These are phyloP conservation scores for Noturus placidus DNA, from an alignment of 2,113 vertebrate species.

Conservation along the genomic window DNA sequence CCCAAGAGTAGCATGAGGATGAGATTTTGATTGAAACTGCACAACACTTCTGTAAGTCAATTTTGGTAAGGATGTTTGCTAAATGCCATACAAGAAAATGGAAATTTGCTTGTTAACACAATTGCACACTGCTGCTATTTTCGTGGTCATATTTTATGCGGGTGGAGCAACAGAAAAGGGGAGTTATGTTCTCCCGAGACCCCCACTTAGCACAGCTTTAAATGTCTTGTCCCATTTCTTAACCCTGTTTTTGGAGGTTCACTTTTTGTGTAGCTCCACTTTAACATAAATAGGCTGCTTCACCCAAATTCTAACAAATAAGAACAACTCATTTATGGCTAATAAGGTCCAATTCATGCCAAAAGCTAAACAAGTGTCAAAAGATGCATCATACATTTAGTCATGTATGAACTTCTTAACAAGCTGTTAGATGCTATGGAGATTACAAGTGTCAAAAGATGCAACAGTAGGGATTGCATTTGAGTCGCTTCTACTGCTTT, in stretches of 20 bases:
- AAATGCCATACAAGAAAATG: not conserved
- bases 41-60: not conserved
- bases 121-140: not conserved
- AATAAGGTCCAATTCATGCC: not conserved
- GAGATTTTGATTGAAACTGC: not conserved
- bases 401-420: not conserved
- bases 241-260: conserved; percentile 1
- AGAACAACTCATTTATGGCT: not conserved
- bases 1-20: not conserved
- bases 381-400: not conserved
- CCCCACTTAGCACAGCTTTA: not conserved
- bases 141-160: not conserved
- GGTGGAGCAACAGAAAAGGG: not conserved
- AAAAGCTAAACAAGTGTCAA: not conserved
- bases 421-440: not conserved
- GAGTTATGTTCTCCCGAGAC: not conserved
- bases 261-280: not conserved
- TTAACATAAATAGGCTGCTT: not conserved
- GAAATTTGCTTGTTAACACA: not conserved
- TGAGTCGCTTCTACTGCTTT: not conserved
- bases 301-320: not conserved
- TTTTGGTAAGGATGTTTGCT: not conserved
- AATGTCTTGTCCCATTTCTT: conserved; percentile 22
- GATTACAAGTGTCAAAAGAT: not conserved
- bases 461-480: not conserved